Percentiles rank a stretch among this genome's conserved stretches.
Conservation (phyloP, 2,113 vertebrate species). For the Stomatorhinus ivindoensis region DNA sequence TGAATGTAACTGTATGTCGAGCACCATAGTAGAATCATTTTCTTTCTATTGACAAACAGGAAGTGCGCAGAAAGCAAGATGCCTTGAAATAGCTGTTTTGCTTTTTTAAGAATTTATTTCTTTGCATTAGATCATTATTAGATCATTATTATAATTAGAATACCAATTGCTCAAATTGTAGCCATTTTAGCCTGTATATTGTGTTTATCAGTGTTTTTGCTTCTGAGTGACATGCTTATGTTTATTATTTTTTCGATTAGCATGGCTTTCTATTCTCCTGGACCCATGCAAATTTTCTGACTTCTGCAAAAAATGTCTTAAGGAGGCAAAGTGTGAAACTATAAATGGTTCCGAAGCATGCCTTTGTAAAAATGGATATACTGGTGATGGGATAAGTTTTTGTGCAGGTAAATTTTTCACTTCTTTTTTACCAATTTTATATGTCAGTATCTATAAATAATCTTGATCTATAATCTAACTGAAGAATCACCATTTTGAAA, state of each 20-base stretch:
- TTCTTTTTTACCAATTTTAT: not conserved
- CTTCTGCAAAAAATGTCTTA: constrained; percentile 53
- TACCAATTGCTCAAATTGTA: not conserved
- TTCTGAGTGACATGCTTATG: not conserved
- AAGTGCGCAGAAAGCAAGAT: not conserved
- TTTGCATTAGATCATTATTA: not conserved
- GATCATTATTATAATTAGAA: not conserved
- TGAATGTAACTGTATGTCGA: too few relatives aligned
- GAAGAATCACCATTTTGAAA: not conserved
- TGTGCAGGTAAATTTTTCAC: constrained; percentile 52
- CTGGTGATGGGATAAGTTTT: constrained; percentile 50
- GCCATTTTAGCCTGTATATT: not conserved
- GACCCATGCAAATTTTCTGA: constrained; percentile 49
- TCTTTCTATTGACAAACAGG: not conserved
- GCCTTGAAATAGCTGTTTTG: not conserved
- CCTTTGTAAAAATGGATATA: constrained; percentile 54
- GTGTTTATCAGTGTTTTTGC: not conserved
- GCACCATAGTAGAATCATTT: not conserved
- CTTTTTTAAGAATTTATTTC: not conserved
- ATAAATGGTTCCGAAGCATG: constrained; percentile 45
- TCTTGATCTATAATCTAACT: not conserved
- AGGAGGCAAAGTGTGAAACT: constrained; percentile 42
- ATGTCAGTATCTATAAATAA: not conserved
- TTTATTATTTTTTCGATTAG: constrained; percentile 36
- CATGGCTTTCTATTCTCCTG: constrained; percentile 60